phyloP scores from a whole-genome alignment of 2,113 vertebrate genomes.

The Periophthalmus modestus region DNA sequence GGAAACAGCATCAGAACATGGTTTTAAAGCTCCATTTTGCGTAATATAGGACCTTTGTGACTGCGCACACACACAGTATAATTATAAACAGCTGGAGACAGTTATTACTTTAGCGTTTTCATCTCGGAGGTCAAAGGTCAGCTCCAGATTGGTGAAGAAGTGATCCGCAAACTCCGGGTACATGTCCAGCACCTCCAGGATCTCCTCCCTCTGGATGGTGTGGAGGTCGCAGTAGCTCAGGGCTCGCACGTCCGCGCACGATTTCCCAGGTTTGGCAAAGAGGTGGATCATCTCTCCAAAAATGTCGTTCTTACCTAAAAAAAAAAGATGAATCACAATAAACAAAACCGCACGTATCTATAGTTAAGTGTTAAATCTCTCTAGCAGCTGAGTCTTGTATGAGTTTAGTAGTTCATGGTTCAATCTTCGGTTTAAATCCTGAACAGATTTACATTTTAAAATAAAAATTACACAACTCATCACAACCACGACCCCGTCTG shows the following conservation, averaged over 20 bases:
- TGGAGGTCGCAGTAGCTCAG: conserved; percentile 94
- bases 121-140: conserved; percentile 96
- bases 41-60: too few relatives aligned
- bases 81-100: not conserved
- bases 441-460: too few relatives aligned
- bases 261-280: conserved; percentile 90
- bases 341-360: too few relatives aligned
- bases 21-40: too few relatives aligned
- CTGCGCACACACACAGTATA: not conserved
- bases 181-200: conserved; percentile 97
- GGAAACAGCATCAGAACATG: too few relatives aligned
- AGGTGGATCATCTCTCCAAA: conserved; percentile 97
- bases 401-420: too few relatives aligned
- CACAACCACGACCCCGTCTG: too few relatives aligned
- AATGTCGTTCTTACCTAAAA: conserved; percentile 99
- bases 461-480: too few relatives aligned
- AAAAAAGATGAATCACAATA: too few relatives aligned
- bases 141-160: conserved; percentile 92
- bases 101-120: conserved; percentile 81
- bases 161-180: conserved; percentile 97
- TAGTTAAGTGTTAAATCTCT: too few relatives aligned
- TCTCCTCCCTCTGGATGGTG: conserved; percentile 94
- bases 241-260: conserved; percentile 90
- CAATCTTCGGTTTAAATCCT: too few relatives aligned
- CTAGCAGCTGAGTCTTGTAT: too few relatives aligned